Evolutionary conservation across 2,888 invertebrate genomes (phyloP).

Genomic region (Auanema sp.): DNA sequence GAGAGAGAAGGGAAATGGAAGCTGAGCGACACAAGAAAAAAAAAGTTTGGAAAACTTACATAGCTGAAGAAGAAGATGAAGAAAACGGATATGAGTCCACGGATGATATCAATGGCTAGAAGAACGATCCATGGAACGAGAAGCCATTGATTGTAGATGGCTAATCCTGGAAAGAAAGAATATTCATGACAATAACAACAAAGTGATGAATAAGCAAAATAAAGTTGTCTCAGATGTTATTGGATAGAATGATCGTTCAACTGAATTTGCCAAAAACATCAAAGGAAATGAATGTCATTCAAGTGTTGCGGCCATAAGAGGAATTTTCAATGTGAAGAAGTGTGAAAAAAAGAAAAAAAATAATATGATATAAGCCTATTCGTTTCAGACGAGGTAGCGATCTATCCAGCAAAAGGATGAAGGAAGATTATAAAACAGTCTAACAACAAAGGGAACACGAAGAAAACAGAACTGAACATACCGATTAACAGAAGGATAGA

Average conservation of each 20-base stretch:
- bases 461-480: conserved; percentile 9
- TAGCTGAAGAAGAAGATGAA: conserved; percentile 61
- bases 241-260: no score
- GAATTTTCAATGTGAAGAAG: no score
- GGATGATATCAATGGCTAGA: conserved; percentile 61
- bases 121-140: conserved; percentile 60
- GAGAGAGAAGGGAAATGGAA: not conserved
- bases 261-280: no score
- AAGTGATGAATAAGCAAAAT: conserved; percentile 5
- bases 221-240: not conserved
- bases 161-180: conserved; percentile 28
- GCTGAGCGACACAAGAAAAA: not conserved
- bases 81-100: conserved; percentile 61
- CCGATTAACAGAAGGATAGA: conserved; percentile 56
- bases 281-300: no score
- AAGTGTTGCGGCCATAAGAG: no score
- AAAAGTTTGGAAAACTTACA: conserved; percentile 33
- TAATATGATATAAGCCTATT: no score
- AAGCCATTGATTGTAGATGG: conserved; percentile 54
- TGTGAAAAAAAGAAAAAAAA: no score
- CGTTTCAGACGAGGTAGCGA: no score
- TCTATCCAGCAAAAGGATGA: no score
- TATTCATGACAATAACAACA: not conserved
- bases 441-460: not conserved
- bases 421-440: no score